Evolutionary conservation across 2,888 invertebrate genomes (phyloP).

Genomic region (Hoplodrina ambigua): DNA sequence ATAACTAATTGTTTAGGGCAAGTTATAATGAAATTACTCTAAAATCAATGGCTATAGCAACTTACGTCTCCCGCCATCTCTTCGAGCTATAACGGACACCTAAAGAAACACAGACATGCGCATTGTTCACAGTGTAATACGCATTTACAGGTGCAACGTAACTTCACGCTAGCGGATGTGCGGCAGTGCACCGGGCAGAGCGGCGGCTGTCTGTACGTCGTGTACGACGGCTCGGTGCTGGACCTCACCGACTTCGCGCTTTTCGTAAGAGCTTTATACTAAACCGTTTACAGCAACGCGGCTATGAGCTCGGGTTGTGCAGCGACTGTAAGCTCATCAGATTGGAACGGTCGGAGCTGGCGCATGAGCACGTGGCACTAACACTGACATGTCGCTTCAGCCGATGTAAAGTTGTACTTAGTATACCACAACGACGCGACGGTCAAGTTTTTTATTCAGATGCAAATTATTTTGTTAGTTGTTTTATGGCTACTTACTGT

Average conservation of each 20-base stretch:
- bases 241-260: constrained; percentile 49
- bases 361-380: neutral
- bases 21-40: too few species aligned
- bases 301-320: neutral
- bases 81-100: too few species aligned
- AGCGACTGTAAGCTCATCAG: neutral
- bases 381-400: neutral
- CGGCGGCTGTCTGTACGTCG: constrained; percentile 41
- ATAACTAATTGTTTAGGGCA: too few species aligned
- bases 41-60: too few species aligned
- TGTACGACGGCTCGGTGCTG: constrained; percentile 41
- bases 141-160: constrained; percentile 40
- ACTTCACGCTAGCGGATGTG: constrained; percentile 47
- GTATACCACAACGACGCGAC: too few species aligned
- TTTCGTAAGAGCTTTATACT: constrained; percentile 37
- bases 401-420: too few species aligned
- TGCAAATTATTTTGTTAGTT: too few species aligned
- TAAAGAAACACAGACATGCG: too few species aligned
- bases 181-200: constrained; percentile 39
- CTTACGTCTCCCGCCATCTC: too few species aligned
- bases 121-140: too few species aligned
- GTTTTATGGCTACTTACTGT: too few species aligned
- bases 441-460: neutral
- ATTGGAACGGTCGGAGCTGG: neutral
- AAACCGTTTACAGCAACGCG: neutral